Evolutionary conservation across 2,888 invertebrate species (phyloP).

Genomic region (Timandra comae): DNA sequence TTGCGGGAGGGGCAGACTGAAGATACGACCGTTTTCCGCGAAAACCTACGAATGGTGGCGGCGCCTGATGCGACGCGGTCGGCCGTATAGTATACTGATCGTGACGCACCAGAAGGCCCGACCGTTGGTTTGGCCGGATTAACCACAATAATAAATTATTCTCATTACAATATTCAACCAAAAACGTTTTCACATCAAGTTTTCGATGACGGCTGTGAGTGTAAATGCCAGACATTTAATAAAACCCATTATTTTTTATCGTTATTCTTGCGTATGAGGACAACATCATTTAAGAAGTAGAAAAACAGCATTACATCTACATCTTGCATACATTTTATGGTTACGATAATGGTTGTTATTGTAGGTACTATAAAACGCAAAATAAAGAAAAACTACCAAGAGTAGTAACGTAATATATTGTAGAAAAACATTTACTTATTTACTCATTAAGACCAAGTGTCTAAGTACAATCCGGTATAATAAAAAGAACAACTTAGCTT

Average conservation of each 20-base stretch:
- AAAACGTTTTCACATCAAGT: constrained; percentile 22
- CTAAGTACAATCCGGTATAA: too few species aligned
- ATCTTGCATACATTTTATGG: too few species aligned
- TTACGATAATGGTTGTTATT: too few species aligned
- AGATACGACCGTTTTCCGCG: constrained; percentile 71
- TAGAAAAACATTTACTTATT: too few species aligned
- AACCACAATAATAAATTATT: constrained; percentile 21
- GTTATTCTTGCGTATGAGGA: constrained; percentile 24
- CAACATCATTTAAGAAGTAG: too few species aligned
- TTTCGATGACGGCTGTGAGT: constrained; percentile 44
- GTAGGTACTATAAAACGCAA: too few species aligned
- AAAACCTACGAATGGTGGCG: constrained; percentile 61
- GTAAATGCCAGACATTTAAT: constrained; percentile 7
- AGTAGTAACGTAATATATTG: too few species aligned
- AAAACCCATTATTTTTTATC: constrained; percentile 4
- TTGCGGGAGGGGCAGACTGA: constrained; percentile 31
- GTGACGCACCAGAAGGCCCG: constrained; percentile 58
- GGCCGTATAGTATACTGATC: constrained; percentile 38
- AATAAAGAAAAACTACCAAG: too few species aligned
- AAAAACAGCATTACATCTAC: too few species aligned
- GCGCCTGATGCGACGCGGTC: constrained; percentile 37
- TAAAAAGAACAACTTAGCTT: too few species aligned
- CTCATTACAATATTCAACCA: constrained; percentile 19
- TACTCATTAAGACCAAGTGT: too few species aligned
- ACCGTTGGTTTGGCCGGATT: constrained; percentile 54